Evolutionary conservation across 2,113 vertebrate species (phyloP).

Genomic region (Alosa alosa): DNA sequence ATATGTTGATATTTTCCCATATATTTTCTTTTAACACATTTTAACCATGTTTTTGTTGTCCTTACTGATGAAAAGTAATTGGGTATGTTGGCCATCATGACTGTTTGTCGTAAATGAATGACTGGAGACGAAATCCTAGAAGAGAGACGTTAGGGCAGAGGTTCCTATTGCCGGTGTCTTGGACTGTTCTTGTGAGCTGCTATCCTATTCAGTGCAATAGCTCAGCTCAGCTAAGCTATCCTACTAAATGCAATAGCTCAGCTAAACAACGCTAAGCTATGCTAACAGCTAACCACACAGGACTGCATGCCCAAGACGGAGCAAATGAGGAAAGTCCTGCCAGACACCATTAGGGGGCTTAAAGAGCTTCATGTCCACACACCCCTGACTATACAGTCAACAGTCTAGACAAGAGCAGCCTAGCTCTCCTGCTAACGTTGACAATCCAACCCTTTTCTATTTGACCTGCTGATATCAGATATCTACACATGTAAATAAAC

Average conservation of each 20-base stretch:
- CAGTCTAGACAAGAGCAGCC: no score
- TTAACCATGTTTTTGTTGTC: neutral
- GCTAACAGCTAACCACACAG: neutral
- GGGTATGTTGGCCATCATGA: neutral
- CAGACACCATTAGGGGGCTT: neutral
- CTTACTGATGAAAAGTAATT: neutral
- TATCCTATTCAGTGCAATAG: neutral
- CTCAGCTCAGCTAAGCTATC: no score
- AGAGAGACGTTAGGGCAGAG: no score
- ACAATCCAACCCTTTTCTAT: neutral
- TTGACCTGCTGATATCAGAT: neutral
- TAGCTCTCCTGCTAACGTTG: neutral
- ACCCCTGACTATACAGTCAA: neutral
- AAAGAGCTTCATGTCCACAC: neutral
- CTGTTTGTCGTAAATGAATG: neutral
- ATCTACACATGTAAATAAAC: neutral
- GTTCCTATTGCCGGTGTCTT: no score
- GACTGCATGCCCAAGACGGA: neutral
- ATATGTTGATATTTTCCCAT: neutral
- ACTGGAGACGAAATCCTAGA: neutral
- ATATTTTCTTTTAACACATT: neutral
- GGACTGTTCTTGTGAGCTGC: neutral
- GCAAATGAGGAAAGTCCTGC: neutral
- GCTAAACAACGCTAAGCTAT: neutral
- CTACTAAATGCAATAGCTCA: no score